Percentiles rank a stretch among this genome's conserved stretches.
These are phyloP conservation scores for Eilema sororculum DNA, from an alignment of 2,888 invertebrate genomes.

Conservation along the genomic window DNA sequence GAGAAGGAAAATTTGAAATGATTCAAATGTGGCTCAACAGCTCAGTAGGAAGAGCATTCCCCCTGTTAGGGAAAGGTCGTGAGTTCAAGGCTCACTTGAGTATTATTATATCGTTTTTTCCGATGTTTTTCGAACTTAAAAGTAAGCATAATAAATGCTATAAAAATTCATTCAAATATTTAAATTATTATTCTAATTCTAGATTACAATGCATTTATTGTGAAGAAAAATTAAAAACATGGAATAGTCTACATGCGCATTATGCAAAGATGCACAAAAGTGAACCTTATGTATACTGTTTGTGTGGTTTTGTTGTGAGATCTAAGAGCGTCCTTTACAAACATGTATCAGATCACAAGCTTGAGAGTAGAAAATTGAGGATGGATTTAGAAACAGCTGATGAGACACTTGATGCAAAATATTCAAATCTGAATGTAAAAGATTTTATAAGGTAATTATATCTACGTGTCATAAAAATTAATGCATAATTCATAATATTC, in stretches of 20 bases:
- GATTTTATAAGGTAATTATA: slow-evolving; percentile 73
- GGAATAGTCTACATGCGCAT: slow-evolving; percentile 69
- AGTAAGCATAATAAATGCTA: no score
- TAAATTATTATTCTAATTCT: slow-evolving; percentile 25
- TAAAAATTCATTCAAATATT: no score
- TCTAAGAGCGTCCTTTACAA: slow-evolving; percentile 79
- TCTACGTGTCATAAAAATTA: not conserved
- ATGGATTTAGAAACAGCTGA: slow-evolving; percentile 57
- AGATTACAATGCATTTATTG: slow-evolving; percentile 75
- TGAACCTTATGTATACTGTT: slow-evolving; percentile 70
- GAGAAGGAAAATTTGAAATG: no score
- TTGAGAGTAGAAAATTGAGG: slow-evolving; percentile 67
- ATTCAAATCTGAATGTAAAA: slow-evolving; percentile 70
- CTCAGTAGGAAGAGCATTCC: no score
- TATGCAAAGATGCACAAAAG: slow-evolving; percentile 69
- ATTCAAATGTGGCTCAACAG: no score
- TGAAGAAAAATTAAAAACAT: slow-evolving; percentile 68
- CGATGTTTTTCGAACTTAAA: no score
- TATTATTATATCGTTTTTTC: no score
- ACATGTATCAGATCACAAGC: slow-evolving; percentile 77
- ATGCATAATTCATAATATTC: not conserved
- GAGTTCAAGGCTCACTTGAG: no score
- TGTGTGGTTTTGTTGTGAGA: slow-evolving; percentile 75
- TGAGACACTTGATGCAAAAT: slow-evolving; percentile 62
- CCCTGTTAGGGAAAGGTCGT: no score